Percentiles rank a stretch among this genome's conserved stretches.
Conservation (phyloP, 2,113 vertebrate species). For the Forbesichthys agassizii region DNA sequence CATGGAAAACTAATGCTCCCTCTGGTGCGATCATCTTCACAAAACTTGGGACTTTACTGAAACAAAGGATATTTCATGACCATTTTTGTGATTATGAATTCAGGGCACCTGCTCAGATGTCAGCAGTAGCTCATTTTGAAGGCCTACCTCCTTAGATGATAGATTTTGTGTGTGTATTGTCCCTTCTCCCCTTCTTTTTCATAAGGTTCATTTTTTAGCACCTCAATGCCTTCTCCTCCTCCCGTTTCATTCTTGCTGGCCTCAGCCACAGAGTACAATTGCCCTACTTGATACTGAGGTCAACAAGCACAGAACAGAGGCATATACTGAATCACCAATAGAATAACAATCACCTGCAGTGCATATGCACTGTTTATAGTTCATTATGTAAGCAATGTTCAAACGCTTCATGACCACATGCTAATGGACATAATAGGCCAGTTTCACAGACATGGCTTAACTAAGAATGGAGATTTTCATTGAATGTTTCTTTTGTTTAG, state of each 20-base stretch:
- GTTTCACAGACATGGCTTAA: too few species aligned
- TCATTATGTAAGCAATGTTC: too few species aligned
- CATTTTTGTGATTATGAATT: background rate
- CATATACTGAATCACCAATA: background rate
- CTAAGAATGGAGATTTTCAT: too few species aligned
- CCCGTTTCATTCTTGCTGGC: slow-evolving; percentile 98
- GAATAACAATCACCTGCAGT: background rate
- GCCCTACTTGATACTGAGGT: slow-evolving; percentile 92
- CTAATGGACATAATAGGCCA: too few species aligned
- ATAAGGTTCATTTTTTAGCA: slow-evolving; percentile 94
- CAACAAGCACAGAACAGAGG: slow-evolving; percentile 1
- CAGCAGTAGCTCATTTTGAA: background rate
- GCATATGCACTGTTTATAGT: background rate
- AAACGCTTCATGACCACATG: too few species aligned
- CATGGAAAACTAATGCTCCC: slow-evolving; percentile 93
- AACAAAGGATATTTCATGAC: background rate
- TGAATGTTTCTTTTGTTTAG: background rate
- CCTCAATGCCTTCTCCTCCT: slow-evolving; percentile 96
- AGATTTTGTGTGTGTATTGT: slow-evolving; percentile 96
- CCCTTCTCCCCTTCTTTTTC: slow-evolving; percentile 95
- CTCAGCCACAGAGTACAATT: slow-evolving; percentile 95
- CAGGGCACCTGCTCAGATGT: background rate
- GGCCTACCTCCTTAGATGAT: slow-evolving; percentile 87
- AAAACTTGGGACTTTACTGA: slow-evolving; percentile 94
- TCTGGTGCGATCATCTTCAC: slow-evolving; percentile 97